A percentile compares a stretch with the other conserved stretches of the same genome.
These are phyloP conservation scores for Cyprinodon diabolis DNA, from an alignment of 2,797 vertebrate genomes.

Conservation along the genomic window DNA sequence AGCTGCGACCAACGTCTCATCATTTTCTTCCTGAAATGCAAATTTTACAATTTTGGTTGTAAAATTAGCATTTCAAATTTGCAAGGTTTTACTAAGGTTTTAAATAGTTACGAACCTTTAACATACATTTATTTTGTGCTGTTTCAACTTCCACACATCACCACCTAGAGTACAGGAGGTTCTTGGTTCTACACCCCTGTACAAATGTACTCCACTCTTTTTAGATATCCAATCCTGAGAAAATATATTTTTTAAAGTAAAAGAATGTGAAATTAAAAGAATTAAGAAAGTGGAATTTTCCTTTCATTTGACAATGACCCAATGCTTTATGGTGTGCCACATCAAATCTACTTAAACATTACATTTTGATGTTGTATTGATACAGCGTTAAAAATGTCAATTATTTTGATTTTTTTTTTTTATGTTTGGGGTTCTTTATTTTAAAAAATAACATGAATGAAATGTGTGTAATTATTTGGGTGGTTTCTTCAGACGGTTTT, in stretches of 20 bases:
- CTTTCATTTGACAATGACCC: neutral
- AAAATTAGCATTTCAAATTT: too few species aligned
- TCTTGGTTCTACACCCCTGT: too few species aligned
- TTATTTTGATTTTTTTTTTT: neutral
- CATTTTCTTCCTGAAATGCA: too few species aligned
- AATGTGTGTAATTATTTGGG: neutral
- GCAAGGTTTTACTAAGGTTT: too few species aligned
- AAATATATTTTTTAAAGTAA: neutral
- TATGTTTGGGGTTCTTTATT: neutral
- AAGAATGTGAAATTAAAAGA: neutral
- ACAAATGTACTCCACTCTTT: neutral
- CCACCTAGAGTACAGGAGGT: too few species aligned
- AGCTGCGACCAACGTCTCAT: too few species aligned
- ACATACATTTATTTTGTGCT: too few species aligned
- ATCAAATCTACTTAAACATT: neutral
- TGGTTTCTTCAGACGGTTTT: neutral
- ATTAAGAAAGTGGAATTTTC: neutral
- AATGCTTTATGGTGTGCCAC: neutral
- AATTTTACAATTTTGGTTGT: too few species aligned
- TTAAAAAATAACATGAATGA: neutral
- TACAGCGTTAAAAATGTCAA: neutral
- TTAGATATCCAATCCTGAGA: neutral
- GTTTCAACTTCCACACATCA: too few species aligned
- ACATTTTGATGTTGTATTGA: neutral
- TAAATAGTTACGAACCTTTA: too few species aligned